Base-by-base conservation (phyloP, 2,888 invertebrate genomes). In the Zeuzera pyrina region DNA sequence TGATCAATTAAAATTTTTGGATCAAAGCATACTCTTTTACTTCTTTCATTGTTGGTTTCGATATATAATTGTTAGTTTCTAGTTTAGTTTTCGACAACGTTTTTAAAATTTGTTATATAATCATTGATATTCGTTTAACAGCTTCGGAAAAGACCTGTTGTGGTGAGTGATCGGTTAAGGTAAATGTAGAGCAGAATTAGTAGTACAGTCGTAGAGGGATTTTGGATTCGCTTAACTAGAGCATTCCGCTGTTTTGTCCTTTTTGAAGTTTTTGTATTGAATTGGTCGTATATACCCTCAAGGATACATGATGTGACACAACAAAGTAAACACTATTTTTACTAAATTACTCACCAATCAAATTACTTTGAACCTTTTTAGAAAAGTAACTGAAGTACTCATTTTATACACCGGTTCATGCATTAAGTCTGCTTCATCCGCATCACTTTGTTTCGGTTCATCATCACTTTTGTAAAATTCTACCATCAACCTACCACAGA, bases 71-170 rank as follows among this genome's bases (percentile, higher is more conserved):
- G n/a, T n/a, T n/a, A n/a, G n/a, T n/a, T 29, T 29, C 10, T 29
- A 15, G 31, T 32, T 34, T 12, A 30, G 24, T 34, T 35, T 10
- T 21, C 43, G 30, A 33, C 25, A 44, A 4, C 29, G 28, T 24
- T 34, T 34, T 34, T 47, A 42, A 37, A 23, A 33, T 39, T 35
- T 29, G 37, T 37, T 34, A 43, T 52, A 40, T 65, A 67, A 63
- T 62, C 53, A 62, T 60, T 47, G 45, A 53, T 63, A 58, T 81
- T 79, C 59, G 55, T 78, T 79, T 68, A 65, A 81, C 83, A 83
- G 83, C 74, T 83, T 83, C 60, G 81, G 83, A 69, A 81, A 83
- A 78, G 83, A 83, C 68, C 76, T 74, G 63, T 76, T 81, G 64
- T 83, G 83, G 83, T 83, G 78, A 83, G 83, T 83, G 61, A 52